A percentile compares a stretch with the other conserved stretches of the same genome.
Conservation (phyloP, 1,140 invertebrate genomes). For the Chionoecetes opilio region DNA sequence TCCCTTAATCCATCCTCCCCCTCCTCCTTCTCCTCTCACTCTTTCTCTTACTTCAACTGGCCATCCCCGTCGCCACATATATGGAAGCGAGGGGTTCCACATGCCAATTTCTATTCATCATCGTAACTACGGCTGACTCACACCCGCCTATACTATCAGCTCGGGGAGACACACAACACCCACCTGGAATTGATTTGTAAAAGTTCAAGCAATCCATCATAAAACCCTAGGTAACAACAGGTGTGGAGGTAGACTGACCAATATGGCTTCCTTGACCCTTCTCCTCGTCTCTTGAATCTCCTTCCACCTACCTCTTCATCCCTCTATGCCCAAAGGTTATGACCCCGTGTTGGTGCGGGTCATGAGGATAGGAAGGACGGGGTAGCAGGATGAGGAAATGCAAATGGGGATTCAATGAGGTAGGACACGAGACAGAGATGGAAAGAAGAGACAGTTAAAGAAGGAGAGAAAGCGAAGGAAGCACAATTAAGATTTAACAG, state of each 20-base stretch:
- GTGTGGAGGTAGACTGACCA: not conserved
- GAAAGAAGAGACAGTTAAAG: not conserved
- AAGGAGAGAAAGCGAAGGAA: not conserved
- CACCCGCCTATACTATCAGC: not conserved
- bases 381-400: not conserved
- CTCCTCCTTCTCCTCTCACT: no score
- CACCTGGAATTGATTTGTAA: not conserved
- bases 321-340: not conserved
- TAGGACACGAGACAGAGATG: not conserved
- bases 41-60: not conserved
- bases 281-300: not conserved
- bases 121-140: not conserved
- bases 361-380: no score
- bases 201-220: not conserved
- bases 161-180: not conserved
- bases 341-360: constrained; percentile 22
- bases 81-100: not conserved
- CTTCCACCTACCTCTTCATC: not conserved
- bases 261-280: not conserved
- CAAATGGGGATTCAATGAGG: not conserved
- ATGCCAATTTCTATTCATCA: constrained; percentile 30
- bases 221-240: not conserved
- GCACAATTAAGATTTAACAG: not conserved
- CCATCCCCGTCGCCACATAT: constrained; percentile 6
- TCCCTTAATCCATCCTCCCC: not conserved